phyloP scores from a whole-genome alignment of 2,888 invertebrate species.

The Notodonta dromedarius region DNA sequence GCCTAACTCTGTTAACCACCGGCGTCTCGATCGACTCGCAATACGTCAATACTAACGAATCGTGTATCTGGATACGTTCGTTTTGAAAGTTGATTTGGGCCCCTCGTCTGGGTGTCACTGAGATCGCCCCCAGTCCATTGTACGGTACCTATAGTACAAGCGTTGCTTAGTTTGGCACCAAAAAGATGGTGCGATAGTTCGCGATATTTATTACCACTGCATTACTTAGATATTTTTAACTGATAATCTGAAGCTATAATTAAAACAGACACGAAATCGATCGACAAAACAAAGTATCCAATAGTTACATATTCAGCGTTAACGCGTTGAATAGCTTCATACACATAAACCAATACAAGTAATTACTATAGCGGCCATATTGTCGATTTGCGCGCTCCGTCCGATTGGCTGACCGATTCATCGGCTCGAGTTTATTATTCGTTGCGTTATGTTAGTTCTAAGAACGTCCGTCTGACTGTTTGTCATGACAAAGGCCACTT shows the following conservation, averaged over 20 bases:
- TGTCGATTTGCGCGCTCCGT: slow-evolving; percentile 49
- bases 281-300: background rate
- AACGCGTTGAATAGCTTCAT: slow-evolving; percentile 32
- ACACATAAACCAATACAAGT: slow-evolving; percentile 22
- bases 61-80: too few relatives aligned
- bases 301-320: background rate
- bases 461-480: slow-evolving; percentile 65
- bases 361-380: slow-evolving; percentile 62
- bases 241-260: background rate
- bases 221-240: too few relatives aligned
- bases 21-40: too few relatives aligned
- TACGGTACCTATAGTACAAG: too few relatives aligned
- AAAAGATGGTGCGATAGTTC: too few relatives aligned
- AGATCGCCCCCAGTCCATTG: too few relatives aligned
- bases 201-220: too few relatives aligned
- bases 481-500: slow-evolving; percentile 77
- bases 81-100: too few relatives aligned
- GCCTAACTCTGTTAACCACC: too few relatives aligned
- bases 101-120: too few relatives aligned
- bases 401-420: slow-evolving; percentile 63
- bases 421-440: slow-evolving; percentile 59
- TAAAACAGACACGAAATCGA: background rate
- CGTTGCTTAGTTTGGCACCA: too few relatives aligned
- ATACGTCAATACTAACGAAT: too few relatives aligned
- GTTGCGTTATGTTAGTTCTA: slow-evolving; percentile 62